Evolutionary conservation across 2,888 invertebrate genomes (phyloP), one percentile per base, ranked within the genome.

Genomic region (Ferrisia virgata): DNA sequence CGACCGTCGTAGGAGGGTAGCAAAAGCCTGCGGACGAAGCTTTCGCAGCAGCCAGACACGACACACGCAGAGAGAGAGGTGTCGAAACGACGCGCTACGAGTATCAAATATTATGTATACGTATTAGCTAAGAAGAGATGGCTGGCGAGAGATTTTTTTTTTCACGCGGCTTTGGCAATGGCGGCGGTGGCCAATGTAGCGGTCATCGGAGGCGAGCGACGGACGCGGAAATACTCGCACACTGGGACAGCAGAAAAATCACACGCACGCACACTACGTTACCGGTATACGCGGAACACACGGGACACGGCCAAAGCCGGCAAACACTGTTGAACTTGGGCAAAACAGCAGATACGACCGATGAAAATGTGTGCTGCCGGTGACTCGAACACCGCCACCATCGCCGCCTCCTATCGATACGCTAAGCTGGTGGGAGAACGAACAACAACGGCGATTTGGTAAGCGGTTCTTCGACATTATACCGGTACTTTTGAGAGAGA

Each of bases 311-410:
- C 64, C 64, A 22, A 47, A 81, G 36, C 81, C 81, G 81, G 53
- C 81, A 47, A 58, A 81, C 81, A 28, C 53, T 58, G 81, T 79
- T 79, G 43, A 81, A 64, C 81, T 81, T 81, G 81, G 81, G 81
- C 81, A 81, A 81, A 81, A 81, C 33, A 81, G 81, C 33, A 81
- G 81, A 81, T 81, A 47, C 58, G 81, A 47, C 58, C 58, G 81
- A 81, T 33, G 81, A 58, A 81, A 81, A 81, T 81, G 81, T 64
- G n/a, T n/a, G n/a, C n/a, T n/a, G 53, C 5, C 22, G 53, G 53
- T 53, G 81, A 81, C 81, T 81, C 36, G 13, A n/a, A n/a, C n/a
- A n/a, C n/a, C n/a, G n/a, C n/a, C n/a, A n/a, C n/a, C n/a, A n/a
- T n/a, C n/a, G n/a, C n/a, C n/a, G n/a, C n/a, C n/a, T n/a, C n/a